Evolutionary conservation across 2,888 invertebrate genomes (phyloP), one percentile per base, ranked within the genome.

Genomic region (Labia minor): DNA sequence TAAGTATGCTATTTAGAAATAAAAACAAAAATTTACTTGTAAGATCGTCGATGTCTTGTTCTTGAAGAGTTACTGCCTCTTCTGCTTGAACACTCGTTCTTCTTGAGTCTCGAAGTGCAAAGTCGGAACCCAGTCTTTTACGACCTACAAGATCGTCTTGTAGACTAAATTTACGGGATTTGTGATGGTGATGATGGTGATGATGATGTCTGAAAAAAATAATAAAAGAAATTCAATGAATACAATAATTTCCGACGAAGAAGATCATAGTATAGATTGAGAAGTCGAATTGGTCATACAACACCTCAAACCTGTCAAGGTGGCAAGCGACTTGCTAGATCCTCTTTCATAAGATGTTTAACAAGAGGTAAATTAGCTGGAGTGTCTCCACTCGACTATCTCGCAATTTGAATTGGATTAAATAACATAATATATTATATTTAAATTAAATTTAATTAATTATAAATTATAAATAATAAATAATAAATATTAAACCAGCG

Each of bases 11-110:
- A 14, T n/a, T n/a, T n/a, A n/a, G n/a, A n/a, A n/a, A n/a, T n/a
- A n/a, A n/a, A 10, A 19, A 10, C 8, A 16, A 62, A 62, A 11
- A 14, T 65, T 68, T 67, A 68, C 76, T 85, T 73, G 87, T 86
- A 77, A 93, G 80, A 72, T 91, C 90, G 76, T 91, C 92, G 72
- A 87, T 85, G 79, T 92, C 92, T 33, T 86, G 84, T 73, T 89
- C 90, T 70, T 85, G 84, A 69, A 93, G 81, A 21, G 85, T 84
- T 64, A 77, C 76, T 71, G 89, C 87, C 76, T 92, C 92, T 72
- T 88, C 89, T 61, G 88, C 86, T 74, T 86, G 86, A 65, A 85
- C 83, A 72, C 86, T 87, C 71, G 86, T 82, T 70, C 85, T 80
- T 63, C 85, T 81, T 19, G 78, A 74, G 65, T 67, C 70, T 69